Base-by-base conservation (phyloP, 2,113 vertebrate genomes). In the Stigmatopora nigra region DNA sequence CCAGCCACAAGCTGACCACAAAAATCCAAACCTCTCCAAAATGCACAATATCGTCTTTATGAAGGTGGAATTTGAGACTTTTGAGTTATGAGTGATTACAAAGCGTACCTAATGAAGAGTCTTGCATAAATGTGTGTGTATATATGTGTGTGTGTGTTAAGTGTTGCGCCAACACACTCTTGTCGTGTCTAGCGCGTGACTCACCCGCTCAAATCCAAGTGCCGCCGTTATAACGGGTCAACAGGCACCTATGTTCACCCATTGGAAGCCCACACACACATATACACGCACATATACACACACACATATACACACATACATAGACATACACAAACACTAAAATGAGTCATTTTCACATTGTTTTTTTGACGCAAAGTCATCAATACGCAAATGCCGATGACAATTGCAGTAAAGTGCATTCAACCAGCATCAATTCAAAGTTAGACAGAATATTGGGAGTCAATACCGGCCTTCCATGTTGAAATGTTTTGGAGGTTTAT, bases 341-440 rank as follows among this genome's bases (percentile, higher is more conserved):
- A 88, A 87, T 85, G 87, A 85, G 78, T 70, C 84, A 85, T 87
- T 41, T 65, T 63, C 73, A 79, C 79, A 84, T 82, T 75, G 68
- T 81, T 76, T 80, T 80, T 84, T 88, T 84, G 84, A 82, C 72
- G 73, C 75, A 65, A 2, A 56, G 46, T 14, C n/a, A 51, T 19
- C n/a, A 51, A 19, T 10, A 17, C 7, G 8, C 48, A 51, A 16
- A 48, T 48, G 1, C 11, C 46, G 46, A 15, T 15, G 9, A 41
- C 38, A 41, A 41, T 41, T 10, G 9, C 38, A 41, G 9, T 41
- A 1, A 7, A 41, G 38, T 41, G 38, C 38, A 41, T 10, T 41
- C 38, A 41, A 10, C 38, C 9, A 7, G 9, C 38, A 41, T 1
- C 6, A 41, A 41, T 4, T 41, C 38, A 41, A 41, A 41, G 38